Evolutionary conservation across 2,797 vertebrate species (phyloP), one percentile per base, ranked within the genome.

Genomic region (Triplophysa bombifrons): DNA sequence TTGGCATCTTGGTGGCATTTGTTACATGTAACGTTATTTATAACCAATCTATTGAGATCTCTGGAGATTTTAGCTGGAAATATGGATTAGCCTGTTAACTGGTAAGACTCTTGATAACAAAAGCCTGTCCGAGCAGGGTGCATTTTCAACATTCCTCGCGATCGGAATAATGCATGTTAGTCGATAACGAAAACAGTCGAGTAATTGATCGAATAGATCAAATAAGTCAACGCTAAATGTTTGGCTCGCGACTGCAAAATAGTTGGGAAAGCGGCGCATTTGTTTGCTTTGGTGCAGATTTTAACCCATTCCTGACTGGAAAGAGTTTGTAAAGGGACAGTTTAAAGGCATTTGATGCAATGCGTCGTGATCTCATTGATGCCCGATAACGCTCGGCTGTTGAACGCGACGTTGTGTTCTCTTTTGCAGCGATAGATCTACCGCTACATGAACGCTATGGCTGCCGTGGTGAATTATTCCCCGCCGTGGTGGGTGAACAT

Each of bases 401-500:
- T 72, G 51, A 78, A 51, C 6, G 27, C 56, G 27, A 41, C 41
- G 8, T 22, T 61, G 55, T 69, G 44, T 30, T 34, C 2, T 78
- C 2, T 69, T 51, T 77, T 53, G 8, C 56, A 78, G 76, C n/a
- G 4, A n/a, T 10, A 51, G 53, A 55, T 51, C 48, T 25, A 69
- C 25, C 56, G 22, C 50, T 44, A 30, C 34, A 58, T 51, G 41
- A 73, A 41, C 53, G 61, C 88, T 82, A 97, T 97, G 96, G 96
- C 95, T 60, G 92, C 93, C 13, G 96, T 96, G 19, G 94, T 97
- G 83, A 96, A 95, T 92, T 98, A 97, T 87, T 93, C 94, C 78
- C 95, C 96, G 9, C 96, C 96, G 9, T 98, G 96, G 96, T 98
- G 96, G 96, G 96, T 96, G 84, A 97, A 90, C 88, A 94, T 98